Evolutionary conservation across 2,888 invertebrate genomes (phyloP), one percentile per base, ranked within the genome.

Genomic region (Xanthia togata): DNA sequence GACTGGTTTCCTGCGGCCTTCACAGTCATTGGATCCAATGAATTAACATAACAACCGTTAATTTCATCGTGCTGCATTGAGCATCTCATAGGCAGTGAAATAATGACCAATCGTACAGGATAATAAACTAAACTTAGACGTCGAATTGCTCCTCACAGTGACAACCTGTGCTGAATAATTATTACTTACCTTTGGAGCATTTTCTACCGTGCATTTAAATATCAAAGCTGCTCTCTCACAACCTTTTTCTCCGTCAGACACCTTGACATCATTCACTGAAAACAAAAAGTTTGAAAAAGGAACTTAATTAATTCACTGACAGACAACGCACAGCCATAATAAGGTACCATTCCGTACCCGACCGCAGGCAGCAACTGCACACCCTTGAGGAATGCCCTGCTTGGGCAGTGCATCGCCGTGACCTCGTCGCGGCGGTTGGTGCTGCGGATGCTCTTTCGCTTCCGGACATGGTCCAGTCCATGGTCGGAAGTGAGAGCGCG

Each of bases 171-270:
- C 57, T 2, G 14, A 11, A 47, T 35, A 59, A 23, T 41, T 31
- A 60, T 50, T 38, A 76, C 83, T 82, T 82, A 95, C 96, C 93
- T 96, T 95, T 8, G 93, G 90, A 70, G 94, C 95, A 82, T 93
- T 93, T n/a, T 93, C 92, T 4, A 92, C 38, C 0, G 91, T 76
- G 78, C 96, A 96, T 89, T 95, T 94, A 81, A 95, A 95, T 41
- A 96, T 91, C 47, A 95, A 77, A 0, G 88, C 93, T 5, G 96
- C 94, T 81, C 96, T 92, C 0, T 96, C 96, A 80, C 96, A 96
- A 0, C 96, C 96, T 53, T 94, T 93, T 35, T 94, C 93, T 0
- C 94, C 95, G 64, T 96, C 96, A 35, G 85, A 91, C 0, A 95
- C 95, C 71, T 87, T 73, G 0, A 88, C 83, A 0, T 96, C 93